Conservation (phyloP, 2,888 invertebrate species). For the Morinoia aosen region DNA sequence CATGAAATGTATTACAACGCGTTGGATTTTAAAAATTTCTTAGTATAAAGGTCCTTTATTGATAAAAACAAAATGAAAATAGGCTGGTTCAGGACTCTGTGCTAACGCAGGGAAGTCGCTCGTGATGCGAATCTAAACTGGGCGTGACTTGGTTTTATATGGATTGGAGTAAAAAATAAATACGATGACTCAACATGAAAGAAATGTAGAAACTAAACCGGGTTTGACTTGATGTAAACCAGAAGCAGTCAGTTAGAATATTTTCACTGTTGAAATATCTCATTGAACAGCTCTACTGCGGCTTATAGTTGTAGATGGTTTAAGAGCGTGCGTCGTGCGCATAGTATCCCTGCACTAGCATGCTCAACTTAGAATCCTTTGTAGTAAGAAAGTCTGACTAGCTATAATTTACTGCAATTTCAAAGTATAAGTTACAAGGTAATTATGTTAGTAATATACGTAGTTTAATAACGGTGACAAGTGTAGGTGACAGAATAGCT, state of each 20-base stretch:
- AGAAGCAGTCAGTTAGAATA: background rate
- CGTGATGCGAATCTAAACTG: background rate
- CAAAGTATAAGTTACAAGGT: too few relatives aligned
- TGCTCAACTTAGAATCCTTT: too few relatives aligned
- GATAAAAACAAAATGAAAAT: too few relatives aligned
- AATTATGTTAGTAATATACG: too few relatives aligned
- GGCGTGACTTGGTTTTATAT: background rate
- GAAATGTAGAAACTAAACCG: background rate
- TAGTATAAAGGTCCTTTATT: too few relatives aligned
- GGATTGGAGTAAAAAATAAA: background rate
- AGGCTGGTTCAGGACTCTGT: background rate
- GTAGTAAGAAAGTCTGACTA: too few relatives aligned
- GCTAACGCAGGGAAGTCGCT: background rate
- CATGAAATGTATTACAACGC: too few relatives aligned
- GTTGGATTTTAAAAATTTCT: too few relatives aligned
- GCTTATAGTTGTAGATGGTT: background rate
- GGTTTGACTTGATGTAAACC: background rate
- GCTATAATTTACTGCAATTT: too few relatives aligned
- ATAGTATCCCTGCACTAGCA: background rate
- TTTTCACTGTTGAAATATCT: background rate
- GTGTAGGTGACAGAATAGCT: too few relatives aligned
- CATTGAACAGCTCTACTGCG: background rate
- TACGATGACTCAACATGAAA: background rate
- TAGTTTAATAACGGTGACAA: too few relatives aligned
- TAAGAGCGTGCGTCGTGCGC: background rate